phyloP scores from a whole-genome alignment of 2,888 invertebrate genomes.

The Athrips mouffetella region DNA sequence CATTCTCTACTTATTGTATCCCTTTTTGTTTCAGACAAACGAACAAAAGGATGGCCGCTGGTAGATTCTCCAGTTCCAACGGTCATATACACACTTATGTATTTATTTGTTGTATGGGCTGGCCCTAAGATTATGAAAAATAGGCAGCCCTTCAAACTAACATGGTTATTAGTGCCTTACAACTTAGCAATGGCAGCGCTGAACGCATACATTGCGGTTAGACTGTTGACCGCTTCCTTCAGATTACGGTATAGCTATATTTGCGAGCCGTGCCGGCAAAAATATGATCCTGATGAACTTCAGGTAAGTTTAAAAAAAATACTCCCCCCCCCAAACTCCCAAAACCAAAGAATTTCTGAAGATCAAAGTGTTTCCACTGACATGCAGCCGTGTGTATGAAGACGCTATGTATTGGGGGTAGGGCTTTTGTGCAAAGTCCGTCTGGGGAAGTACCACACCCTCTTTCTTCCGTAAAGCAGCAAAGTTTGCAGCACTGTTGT shows the following conservation, averaged over 20 bases:
- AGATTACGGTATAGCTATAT: conserved; percentile 89
- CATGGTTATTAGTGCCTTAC: conserved; percentile 87
- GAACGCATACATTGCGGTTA: conserved; percentile 89
- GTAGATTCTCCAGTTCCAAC: conserved; percentile 90
- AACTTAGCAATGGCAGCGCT: conserved; percentile 90
- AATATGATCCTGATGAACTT: conserved; percentile 87
- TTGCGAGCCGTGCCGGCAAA: conserved; percentile 90
- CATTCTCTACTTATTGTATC: background rate
- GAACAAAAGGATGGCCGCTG: conserved; percentile 90
- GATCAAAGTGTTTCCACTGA: no score
- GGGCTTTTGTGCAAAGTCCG: no score
- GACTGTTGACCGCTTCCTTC: conserved; percentile 85
- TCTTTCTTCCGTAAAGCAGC: no score
- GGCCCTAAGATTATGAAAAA: conserved; percentile 91
- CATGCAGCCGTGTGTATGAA: no score
- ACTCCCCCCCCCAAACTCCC: no score
- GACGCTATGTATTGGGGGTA: no score
- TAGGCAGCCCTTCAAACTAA: conserved; percentile 85
- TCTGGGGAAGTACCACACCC: no score
- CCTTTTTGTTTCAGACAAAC: conserved; percentile 79
- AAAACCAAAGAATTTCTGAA: no score
- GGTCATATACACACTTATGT: conserved; percentile 81
- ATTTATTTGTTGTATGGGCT: conserved; percentile 86
- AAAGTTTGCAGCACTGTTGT: no score
- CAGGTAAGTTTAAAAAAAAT: conserved; percentile 79